Evolutionary conservation across 2,113 vertebrate genomes (phyloP).

Genomic region (Naja naja): DNA sequence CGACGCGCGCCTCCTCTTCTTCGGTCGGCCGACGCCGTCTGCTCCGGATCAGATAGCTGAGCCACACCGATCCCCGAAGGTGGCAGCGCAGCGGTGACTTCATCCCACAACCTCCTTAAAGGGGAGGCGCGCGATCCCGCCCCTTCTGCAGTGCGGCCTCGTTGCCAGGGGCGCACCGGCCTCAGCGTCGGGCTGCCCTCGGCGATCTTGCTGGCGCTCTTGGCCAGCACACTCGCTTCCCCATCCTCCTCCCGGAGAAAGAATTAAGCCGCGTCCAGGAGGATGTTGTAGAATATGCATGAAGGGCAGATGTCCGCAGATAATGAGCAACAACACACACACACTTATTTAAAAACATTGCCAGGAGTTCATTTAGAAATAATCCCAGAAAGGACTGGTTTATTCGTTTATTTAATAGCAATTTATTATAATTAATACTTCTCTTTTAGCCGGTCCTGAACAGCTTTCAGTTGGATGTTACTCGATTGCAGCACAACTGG

Average conservation of each 20-base stretch:
- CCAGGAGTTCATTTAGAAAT: background rate
- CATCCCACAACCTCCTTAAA: conserved; percentile 62
- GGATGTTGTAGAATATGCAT: background rate
- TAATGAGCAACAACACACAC: background rate
- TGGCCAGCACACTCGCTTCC: background rate
- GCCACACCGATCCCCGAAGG: conserved; percentile 39
- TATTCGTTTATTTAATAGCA: background rate
- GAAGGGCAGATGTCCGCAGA: background rate
- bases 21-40: background rate
- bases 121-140: conserved; percentile 44
- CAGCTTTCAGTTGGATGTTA: background rate
- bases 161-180: background rate
- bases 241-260: background rate
- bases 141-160: conserved; percentile 25
- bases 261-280: background rate
- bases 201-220: background rate
- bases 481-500: background rate
- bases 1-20: background rate
- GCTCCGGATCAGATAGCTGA: background rate
- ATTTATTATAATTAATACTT: background rate
- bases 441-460: background rate
- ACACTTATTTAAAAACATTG: background rate
- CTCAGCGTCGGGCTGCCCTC: background rate
- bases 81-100: conserved; percentile 61
- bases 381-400: background rate